Evolutionary conservation across 2,797 vertebrate genomes (phyloP).

Genomic region (Acanthis flammea): DNA sequence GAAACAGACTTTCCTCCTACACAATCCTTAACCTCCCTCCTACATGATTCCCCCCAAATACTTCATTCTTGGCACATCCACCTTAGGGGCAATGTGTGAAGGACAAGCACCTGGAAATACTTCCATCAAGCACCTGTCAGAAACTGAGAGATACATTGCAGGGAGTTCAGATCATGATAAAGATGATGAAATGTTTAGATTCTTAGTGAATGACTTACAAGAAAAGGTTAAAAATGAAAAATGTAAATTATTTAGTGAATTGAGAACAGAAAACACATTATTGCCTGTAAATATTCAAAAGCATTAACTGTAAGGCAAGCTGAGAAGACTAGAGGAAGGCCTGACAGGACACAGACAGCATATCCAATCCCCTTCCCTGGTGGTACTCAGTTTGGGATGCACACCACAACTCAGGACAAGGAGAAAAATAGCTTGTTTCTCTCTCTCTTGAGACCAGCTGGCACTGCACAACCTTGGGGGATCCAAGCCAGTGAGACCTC

Average conservation of each 20-base stretch:
- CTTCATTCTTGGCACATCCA: background rate
- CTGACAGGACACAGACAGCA: background rate
- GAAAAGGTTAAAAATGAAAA: constrained; percentile 48
- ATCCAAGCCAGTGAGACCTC: background rate
- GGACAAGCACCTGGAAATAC: background rate
- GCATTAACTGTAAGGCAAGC: background rate
- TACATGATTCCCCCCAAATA: background rate
- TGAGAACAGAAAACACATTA: background rate
- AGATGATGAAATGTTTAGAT: constrained; percentile 41
- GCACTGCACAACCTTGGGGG: background rate
- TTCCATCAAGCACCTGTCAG: background rate
- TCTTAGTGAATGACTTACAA: constrained; percentile 11
- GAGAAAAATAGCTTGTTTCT: background rate
- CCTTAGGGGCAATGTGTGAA: background rate
- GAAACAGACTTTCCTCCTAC: background rate
- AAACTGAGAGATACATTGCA: background rate
- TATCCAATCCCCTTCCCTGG: background rate
- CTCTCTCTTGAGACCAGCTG: background rate
- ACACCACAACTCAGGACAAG: background rate
- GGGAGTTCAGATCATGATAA: constrained; percentile 28
- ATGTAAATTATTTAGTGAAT: constrained; percentile 34
- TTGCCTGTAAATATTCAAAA: constrained; percentile 8
- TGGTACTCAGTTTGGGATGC: background rate
- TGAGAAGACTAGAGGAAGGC: background rate
- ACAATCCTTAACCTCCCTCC: background rate